These are phyloP conservation scores for Chrysina gloriosa DNA, from an alignment of 2,888 invertebrate species.

Conservation along the genomic window DNA sequence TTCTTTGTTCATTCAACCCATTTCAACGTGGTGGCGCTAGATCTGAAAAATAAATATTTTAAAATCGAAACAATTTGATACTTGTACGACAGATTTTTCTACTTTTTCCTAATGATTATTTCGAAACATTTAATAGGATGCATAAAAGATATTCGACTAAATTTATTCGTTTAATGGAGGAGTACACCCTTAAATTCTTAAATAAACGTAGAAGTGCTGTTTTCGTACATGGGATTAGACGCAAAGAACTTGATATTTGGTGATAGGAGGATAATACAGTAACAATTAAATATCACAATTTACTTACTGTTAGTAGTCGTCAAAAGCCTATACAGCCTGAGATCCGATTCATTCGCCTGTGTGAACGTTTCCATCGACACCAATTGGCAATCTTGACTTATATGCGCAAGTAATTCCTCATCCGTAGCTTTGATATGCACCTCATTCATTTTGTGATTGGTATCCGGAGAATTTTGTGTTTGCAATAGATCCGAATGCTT, in stretches of 20 bases:
- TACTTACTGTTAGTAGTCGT: constrained; percentile 60
- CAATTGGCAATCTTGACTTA: constrained; percentile 51
- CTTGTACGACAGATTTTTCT: too few relatives aligned
- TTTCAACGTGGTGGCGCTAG: constrained; percentile 61
- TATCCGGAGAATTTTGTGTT: constrained; percentile 9
- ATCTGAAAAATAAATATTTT: constrained; percentile 50
- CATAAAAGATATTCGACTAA: too few relatives aligned
- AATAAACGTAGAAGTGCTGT: too few relatives aligned
- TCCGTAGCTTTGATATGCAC: constrained; percentile 42
- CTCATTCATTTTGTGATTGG: constrained; percentile 8
- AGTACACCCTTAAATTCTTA: too few relatives aligned
- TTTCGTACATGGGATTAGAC: too few relatives aligned
- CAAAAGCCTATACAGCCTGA: constrained; percentile 60
- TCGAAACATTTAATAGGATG: too few relatives aligned
- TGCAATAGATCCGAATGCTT: constrained; percentile 69
- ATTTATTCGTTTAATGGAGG: too few relatives aligned
- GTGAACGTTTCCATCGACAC: constrained; percentile 46
- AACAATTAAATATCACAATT: too few relatives aligned
- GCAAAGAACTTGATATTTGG: too few relatives aligned
- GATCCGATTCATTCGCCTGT: constrained; percentile 51
- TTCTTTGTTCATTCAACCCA: not conserved
- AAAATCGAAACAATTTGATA: not conserved
- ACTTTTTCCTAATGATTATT: too few relatives aligned
- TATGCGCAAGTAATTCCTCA: constrained; percentile 46
- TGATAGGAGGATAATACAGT: too few relatives aligned